phyloP scores from a whole-genome alignment of 2,113 vertebrate species.

The Elanus axillaris region DNA sequence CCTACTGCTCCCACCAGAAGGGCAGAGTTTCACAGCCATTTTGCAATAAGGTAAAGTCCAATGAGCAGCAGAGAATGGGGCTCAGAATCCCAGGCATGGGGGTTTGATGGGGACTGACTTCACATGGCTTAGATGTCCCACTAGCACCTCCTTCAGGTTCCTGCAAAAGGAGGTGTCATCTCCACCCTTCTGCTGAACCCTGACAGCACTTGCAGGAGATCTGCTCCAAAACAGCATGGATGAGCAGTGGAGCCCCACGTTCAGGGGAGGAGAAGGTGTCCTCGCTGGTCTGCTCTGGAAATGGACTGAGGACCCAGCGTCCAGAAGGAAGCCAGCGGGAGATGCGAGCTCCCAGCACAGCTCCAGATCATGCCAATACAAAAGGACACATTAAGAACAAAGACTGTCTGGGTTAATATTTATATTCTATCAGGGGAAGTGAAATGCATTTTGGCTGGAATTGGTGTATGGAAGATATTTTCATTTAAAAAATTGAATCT shows the following conservation, averaged over 20 bases:
- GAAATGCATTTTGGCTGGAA: slow-evolving; percentile 38
- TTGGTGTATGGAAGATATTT: neutral
- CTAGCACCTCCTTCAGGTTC: neutral
- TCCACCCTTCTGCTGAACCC: neutral
- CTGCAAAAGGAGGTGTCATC: neutral
- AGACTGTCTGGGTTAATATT: slow-evolving; percentile 22
- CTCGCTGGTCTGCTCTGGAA: neutral
- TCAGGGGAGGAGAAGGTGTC: neutral
- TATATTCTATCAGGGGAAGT: slow-evolving; percentile 1
- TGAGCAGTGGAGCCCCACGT: neutral
- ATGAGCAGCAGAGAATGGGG: neutral
- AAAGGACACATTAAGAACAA: slow-evolving; percentile 24
- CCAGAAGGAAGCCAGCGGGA: neutral
- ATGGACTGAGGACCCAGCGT: neutral
- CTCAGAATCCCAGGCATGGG: neutral
- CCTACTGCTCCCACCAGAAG: neutral
- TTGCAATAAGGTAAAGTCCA: neutral
- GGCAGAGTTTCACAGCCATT: neutral
- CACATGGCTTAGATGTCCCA: neutral
- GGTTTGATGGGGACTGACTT: neutral
- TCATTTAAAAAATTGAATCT: neutral
- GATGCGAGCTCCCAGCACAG: neutral
- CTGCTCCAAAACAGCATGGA: accelerated
- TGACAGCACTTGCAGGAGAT: neutral
- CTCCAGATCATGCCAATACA: neutral